Evolutionary conservation across 2,113 vertebrate species (phyloP), one percentile per base, ranked within the genome.

Genomic region (Nicator chloris): DNA sequence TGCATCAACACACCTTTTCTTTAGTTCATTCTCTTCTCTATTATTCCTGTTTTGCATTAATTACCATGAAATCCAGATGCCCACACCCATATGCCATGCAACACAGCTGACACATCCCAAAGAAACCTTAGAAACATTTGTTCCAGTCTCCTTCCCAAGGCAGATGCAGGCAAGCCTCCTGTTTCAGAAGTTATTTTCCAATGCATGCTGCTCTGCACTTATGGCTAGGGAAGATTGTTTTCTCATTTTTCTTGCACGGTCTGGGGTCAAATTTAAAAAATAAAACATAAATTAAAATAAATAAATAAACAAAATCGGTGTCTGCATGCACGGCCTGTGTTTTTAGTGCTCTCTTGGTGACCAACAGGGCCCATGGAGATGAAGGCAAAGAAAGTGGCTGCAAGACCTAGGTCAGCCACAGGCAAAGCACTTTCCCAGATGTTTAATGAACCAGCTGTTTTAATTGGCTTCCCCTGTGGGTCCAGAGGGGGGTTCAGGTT

Each of bases 241-340:
- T 23, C 28, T 40, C 20, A 15, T n/a, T 18, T 57, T 70, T 45
- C 18, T 39, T 53, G n/a, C 42, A 26, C 11, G 14, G 15, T 4
- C 30, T 33, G 26, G 20, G 17, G 47, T 17, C 5, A 66, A 54
- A 31, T n/a, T 19, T 13, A 37, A 54, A 20, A 24, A 40, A 9
- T 3, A 31, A 31, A 71, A 53, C n/a, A n/a, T n/a, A 24, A 5
- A 11, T 40, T 40, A 17, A 44, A 17, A 44, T 16, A n/a, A 57
- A 22, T n/a, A 57, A 57, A 35, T 22, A 40, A 7, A 28, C 26
- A 26, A 77, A n/a, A 2, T 15, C 9, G 13, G 4, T 30, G 18
- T 11, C 33, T 24, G 4, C 12, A 1, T 19, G 8, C 12, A 1
- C 4, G 14, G 30, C 13, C 9, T 26, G 12, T 31, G 28, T 59